Evolutionary conservation across 2,113 vertebrate genomes (phyloP).

Genomic region (Rhynchopsitta pachyrhyncha): DNA sequence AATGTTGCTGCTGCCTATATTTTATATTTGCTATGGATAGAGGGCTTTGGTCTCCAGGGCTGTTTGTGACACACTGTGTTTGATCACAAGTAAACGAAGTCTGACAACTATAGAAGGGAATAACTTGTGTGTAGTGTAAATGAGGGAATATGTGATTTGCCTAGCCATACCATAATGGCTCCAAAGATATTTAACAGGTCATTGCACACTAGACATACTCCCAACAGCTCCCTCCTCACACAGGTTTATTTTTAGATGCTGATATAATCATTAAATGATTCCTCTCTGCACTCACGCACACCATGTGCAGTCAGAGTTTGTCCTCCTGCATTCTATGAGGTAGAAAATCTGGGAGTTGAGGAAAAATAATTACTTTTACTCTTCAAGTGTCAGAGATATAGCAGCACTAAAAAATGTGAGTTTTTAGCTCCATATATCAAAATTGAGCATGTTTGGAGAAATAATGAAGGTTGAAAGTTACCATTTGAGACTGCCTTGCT

Average conservation of each 20-base stretch:
- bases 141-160: constrained; percentile 1
- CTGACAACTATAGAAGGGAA: constrained; percentile 35
- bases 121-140: constrained; percentile 54
- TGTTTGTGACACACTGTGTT: background rate
- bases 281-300: background rate
- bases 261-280: background rate
- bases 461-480: background rate
- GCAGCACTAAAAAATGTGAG: background rate
- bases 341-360: background rate
- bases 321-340: background rate
- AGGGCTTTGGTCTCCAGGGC: constrained; percentile 4
- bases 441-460: background rate
- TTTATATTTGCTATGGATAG: background rate
- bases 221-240: background rate
- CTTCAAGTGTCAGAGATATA: background rate
- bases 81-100: constrained; percentile 11
- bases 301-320: background rate
- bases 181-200: constrained; percentile 48
- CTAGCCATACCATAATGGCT: constrained; percentile 46
- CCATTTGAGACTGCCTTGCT: background rate
- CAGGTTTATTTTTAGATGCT: constrained; percentile 43
- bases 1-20: background rate
- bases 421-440: background rate
- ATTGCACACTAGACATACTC: constrained; percentile 26
- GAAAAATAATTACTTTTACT: background rate